Base-by-base conservation (phyloP, 2,888 invertebrate genomes). In the Lasioglossum marginatum region DNA sequence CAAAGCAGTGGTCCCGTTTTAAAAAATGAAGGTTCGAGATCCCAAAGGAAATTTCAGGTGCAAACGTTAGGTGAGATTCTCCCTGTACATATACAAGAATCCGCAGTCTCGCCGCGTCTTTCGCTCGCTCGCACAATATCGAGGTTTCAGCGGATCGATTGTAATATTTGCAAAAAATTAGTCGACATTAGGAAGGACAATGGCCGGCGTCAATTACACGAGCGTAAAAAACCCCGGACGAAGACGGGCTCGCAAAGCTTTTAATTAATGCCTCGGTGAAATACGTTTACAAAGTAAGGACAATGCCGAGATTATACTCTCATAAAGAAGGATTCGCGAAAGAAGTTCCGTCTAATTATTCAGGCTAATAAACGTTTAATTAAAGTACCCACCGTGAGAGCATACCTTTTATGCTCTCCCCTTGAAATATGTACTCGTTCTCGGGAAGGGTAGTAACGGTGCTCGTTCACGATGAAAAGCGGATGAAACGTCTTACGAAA, bases 301-400 rank as follows among this genome's bases (percentile, higher is more conserved):
- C 60, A 77, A n/a, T 57, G 43, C 12, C 4, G 57, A 40, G 45
- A 57, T 48, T 63, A 31, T 48, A 31, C 31, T 45, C 19, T 71
- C 60, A 23, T 40, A 79, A 78, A 70, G 31, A 70, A 63, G 43
- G 60, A 81, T 77, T 34, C 52, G 66, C 34, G 16, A 43, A 83
- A 57, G 70, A 70, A 81, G 34, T 84, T 57, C 45, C 31, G 37
- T 68, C 52, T 77, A 73, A 81, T 81, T 77, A 77, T 57, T 73
- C 68, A 19, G 37, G 66, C n/a, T 82, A 84, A 82, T 82, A 84
- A 84, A 52, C 63, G 66, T 78, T 84, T 78, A 31, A 84, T 84
- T 75, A 84, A 82, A 43, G 3, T 23, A 12, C 60, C 48, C 40
- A 27, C 45, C 37, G 40, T 4, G 19, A 31, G 40, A 16, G 16